phyloP scores from a whole-genome alignment of 2,888 invertebrate species.

The Adineta ricciae region DNA sequence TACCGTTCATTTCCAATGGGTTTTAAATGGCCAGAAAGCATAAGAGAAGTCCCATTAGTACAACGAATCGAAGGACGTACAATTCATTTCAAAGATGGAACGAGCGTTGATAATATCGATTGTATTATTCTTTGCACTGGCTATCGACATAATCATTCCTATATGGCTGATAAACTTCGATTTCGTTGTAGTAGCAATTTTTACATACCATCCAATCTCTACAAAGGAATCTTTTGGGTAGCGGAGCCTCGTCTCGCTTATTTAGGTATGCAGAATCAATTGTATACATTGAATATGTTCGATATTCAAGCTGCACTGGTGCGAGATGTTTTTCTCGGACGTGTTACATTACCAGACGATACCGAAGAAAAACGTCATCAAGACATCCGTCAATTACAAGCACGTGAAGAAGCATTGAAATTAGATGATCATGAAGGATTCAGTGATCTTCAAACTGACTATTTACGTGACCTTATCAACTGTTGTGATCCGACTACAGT shows the following conservation, averaged over 20 bases:
- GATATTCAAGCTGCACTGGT: conserved; percentile 34
- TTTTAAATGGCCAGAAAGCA: conserved; percentile 34
- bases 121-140: conserved; percentile 35
- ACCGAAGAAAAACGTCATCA: neutral
- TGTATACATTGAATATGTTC: conserved; percentile 36
- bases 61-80: conserved; percentile 29
- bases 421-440: neutral
- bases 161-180: conserved; percentile 24
- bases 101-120: conserved; percentile 32
- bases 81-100: conserved; percentile 29
- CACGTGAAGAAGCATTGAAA: neutral
- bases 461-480: neutral
- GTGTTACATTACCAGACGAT: conserved; percentile 21
- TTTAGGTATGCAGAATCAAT: conserved; percentile 36
- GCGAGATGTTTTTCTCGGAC: conserved; percentile 24
- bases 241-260: conserved; percentile 32
- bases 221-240: conserved; percentile 35
- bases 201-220: conserved; percentile 33
- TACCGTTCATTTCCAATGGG: conserved; percentile 35
- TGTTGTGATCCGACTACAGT: neutral
- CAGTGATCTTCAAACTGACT: neutral
- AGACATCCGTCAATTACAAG: neutral
- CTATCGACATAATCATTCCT: conserved; percentile 35
- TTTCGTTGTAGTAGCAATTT: conserved; percentile 22
- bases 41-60: conserved; percentile 34